Percentiles rank a stretch among this genome's conserved stretches.
phyloP scores from a whole-genome alignment of 2,113 vertebrate genomes.

The Hemiprocne comata region DNA sequence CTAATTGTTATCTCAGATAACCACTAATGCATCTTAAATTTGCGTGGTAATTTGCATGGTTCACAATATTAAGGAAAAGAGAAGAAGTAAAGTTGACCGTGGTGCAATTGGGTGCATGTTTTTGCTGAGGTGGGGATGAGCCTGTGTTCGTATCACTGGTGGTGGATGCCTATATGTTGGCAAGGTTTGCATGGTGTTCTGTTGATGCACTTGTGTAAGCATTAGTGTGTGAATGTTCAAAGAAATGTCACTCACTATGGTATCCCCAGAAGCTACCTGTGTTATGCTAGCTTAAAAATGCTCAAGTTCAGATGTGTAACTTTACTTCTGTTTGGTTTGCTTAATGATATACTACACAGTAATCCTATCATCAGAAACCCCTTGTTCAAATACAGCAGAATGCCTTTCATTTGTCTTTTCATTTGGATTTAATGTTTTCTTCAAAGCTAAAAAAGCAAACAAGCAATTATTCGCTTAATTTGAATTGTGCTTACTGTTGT shows the following conservation, averaged over 20 bases:
- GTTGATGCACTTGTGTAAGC: neutral
- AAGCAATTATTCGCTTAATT: neutral
- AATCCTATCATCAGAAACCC: neutral
- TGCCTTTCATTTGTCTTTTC: neutral
- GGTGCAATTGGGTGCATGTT: neutral
- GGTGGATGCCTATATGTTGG: neutral
- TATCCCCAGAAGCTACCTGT: neutral
- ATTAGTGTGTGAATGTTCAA: neutral
- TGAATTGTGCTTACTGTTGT: neutral
- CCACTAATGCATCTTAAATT: neutral
- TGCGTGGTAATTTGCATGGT: neutral
- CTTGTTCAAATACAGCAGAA: neutral
- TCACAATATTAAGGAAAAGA: neutral
- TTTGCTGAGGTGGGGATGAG: neutral
- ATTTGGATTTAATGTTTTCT: neutral
- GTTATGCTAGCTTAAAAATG: rapidly evolving
- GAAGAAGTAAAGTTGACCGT: neutral
- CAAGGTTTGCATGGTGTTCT: neutral
- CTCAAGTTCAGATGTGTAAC: neutral
- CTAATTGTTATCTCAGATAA: neutral
- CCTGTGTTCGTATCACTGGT: rapidly evolving
- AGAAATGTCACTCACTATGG: neutral
- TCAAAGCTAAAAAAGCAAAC: neutral
- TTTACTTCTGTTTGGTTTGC: neutral
- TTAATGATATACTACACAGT: neutral